phyloP scores from a whole-genome alignment of 2,888 invertebrate genomes.

The Torymus auratus region DNA sequence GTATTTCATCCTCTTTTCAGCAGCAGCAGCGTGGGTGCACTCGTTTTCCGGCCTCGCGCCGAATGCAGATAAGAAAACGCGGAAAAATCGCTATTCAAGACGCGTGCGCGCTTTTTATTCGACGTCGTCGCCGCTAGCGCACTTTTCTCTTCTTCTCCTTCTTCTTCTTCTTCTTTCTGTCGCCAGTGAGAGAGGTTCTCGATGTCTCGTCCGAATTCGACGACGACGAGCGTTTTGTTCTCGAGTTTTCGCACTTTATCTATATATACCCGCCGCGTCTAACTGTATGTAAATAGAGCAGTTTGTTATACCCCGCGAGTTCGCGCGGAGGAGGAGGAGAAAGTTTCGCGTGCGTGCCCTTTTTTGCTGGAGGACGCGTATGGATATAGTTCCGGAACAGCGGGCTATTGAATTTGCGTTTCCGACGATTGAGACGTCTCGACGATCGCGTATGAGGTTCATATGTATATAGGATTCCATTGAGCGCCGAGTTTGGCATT shows the following conservation, averaged over 20 bases:
- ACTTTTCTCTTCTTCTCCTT: constrained; percentile 5
- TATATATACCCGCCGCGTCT: not conserved
- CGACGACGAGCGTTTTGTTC: constrained; percentile 7
- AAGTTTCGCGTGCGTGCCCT: too few species aligned
- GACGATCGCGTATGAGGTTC: not conserved
- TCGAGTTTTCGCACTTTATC: not conserved
- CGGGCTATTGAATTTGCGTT: constrained; percentile 35
- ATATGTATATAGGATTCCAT: too few species aligned
- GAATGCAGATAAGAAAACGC: constrained; percentile 26
- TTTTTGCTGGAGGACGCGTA: too few species aligned
- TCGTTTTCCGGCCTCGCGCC: too few species aligned
- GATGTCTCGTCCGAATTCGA: not conserved
- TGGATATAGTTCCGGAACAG: too few species aligned
- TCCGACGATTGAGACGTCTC: constrained; percentile 19
- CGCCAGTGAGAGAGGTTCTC: not conserved
- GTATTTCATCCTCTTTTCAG: constrained; percentile 13
- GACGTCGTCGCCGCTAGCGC: not conserved
- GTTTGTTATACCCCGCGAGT: constrained; percentile 42
- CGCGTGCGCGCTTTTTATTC: constrained; percentile 7
- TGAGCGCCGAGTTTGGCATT: too few species aligned
- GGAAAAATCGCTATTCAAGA: constrained; percentile 42
- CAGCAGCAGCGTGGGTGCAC: not conserved
- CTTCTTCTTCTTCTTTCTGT: not conserved
- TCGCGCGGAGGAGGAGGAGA: too few species aligned
- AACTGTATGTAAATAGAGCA: constrained; percentile 41